Conservation (phyloP, 1,140 invertebrate genomes). For the Lepidurus arcticus region DNA sequence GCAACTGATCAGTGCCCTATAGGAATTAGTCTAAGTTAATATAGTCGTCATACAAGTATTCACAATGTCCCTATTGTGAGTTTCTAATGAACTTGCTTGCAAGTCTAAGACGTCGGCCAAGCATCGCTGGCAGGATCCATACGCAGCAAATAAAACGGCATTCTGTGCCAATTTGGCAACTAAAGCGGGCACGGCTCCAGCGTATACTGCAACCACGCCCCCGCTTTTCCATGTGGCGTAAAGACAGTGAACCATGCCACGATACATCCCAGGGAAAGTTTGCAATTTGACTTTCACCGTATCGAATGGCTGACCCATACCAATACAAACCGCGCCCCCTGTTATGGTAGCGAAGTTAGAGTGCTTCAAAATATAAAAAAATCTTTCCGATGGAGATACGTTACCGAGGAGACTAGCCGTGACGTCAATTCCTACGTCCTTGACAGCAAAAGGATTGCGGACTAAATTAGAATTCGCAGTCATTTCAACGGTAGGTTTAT, state of each 20-base stretch:
- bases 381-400: neutral
- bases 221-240: slow-evolving; percentile 20
- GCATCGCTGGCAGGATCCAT: slow-evolving; percentile 29
- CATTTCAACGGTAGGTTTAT: neutral
- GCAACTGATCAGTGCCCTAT: slow-evolving; percentile 25
- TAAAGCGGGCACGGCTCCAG: slow-evolving; percentile 31
- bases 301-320: slow-evolving; percentile 31
- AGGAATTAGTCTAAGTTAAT: neutral
- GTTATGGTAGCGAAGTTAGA: neutral
- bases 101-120: slow-evolving; percentile 24
- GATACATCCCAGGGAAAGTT: slow-evolving; percentile 30
- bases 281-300: slow-evolving; percentile 33
- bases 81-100: slow-evolving; percentile 20
- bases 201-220: slow-evolving; percentile 27
- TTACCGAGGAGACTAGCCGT: slow-evolving; percentile 31
- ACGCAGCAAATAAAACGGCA: slow-evolving; percentile 31
- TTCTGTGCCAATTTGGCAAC: slow-evolving; percentile 32
- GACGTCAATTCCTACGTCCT: slow-evolving; percentile 31
- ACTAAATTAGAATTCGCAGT: neutral
- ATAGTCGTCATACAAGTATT: neutral
- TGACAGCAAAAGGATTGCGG: slow-evolving; percentile 24
- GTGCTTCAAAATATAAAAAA: neutral
- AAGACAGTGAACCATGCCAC: slow-evolving; percentile 30
- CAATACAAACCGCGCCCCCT: slow-evolving; percentile 29
- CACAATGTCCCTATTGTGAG: neutral